Evolutionary conservation across 37 sponge, comb jelly and placozoan genomes (phyloP), one percentile per base, ranked within the genome.

Genomic region (Theonella swinhoei): DNA sequence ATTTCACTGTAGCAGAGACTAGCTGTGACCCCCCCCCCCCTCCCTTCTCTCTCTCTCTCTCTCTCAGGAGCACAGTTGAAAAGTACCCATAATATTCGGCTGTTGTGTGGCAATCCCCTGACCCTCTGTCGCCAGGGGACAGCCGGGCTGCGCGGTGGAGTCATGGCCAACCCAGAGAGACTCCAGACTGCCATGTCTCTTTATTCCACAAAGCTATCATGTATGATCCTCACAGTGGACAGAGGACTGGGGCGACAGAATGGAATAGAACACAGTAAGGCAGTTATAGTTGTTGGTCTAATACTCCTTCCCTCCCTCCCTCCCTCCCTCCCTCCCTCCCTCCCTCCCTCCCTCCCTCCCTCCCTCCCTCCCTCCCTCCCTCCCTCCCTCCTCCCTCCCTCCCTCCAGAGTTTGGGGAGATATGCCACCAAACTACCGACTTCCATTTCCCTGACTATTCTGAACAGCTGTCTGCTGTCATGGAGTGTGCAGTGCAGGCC

Each of bases 161-260:
- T 40, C 35, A 62, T 58, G 14, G 63, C 87, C 66, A 77, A 87
- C 79, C 99, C 99, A 14, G 89, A 93, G 25, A 76, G 94, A 0
- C 87, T 98, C 32, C 94, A 96, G 69, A 96, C 92, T 0, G 94
- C 99, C 31, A 84, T 98, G 76, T 89, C 92, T 39, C 93, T 98
- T 22, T 98, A 98, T 87, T 91, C 94, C 35, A 74, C 76, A 42
- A 84, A 85, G 2, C 88, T 98, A 37, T 75, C 89, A 1, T 96
- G 92, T 35, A 11, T 98, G 14, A 82, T 98, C 22, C 67, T 95
- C 25, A 80, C 89, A 54, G 96, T 95, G 32, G 96, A 98, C 66
- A 76, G 81, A 43, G 61, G 79, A 36, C 36, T 89, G 0, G 91
- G 61, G 77, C 63, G 88, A 24, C 80, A 67, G 67, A 77, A 68